Evolutionary conservation across 2,888 invertebrate genomes (phyloP).

Genomic region (Lochmaea capreae): DNA sequence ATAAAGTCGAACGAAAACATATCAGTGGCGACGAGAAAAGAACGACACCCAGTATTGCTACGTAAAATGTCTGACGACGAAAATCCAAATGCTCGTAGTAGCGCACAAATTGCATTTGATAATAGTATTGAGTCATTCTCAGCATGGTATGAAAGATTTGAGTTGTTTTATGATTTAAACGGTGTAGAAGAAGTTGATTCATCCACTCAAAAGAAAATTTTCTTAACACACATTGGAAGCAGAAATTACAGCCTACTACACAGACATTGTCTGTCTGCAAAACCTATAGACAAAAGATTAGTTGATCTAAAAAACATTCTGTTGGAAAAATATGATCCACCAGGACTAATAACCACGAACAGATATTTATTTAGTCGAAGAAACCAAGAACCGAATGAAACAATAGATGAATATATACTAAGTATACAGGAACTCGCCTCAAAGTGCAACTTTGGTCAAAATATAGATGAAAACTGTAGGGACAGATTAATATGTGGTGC

Average conservation of each 20-base stretch:
- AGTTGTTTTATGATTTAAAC: conserved; percentile 7
- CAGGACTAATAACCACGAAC: conserved; percentile 23
- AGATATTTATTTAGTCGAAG: conserved; percentile 20
- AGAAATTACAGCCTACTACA: conserved; percentile 8
- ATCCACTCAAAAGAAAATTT: conserved; percentile 3
- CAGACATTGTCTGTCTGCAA: too few relatives aligned
- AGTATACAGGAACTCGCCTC: background rate
- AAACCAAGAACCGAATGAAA: conserved; percentile 15
- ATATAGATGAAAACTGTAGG: background rate
- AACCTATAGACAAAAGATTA: too few relatives aligned
- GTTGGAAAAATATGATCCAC: too few relatives aligned
- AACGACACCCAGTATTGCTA: too few relatives aligned
- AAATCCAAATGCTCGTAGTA: too few relatives aligned
- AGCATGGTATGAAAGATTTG: conserved; percentile 10
- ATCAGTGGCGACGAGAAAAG: too few relatives aligned
- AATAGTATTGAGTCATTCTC: conserved; percentile 7
- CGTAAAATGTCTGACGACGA: too few relatives aligned
- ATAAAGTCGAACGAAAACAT: too few relatives aligned
- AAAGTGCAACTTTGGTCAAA: too few relatives aligned
- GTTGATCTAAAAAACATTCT: too few relatives aligned
- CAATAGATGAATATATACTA: conserved; percentile 15
- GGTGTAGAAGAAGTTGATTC: background rate
- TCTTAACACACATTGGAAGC: background rate
- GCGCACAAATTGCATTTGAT: conserved; percentile 9
- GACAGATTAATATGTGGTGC: conserved; percentile 22